Evolutionary conservation across 2,888 invertebrate genomes (phyloP), one percentile per base, ranked within the genome.

Genomic region (Seira ritae): DNA sequence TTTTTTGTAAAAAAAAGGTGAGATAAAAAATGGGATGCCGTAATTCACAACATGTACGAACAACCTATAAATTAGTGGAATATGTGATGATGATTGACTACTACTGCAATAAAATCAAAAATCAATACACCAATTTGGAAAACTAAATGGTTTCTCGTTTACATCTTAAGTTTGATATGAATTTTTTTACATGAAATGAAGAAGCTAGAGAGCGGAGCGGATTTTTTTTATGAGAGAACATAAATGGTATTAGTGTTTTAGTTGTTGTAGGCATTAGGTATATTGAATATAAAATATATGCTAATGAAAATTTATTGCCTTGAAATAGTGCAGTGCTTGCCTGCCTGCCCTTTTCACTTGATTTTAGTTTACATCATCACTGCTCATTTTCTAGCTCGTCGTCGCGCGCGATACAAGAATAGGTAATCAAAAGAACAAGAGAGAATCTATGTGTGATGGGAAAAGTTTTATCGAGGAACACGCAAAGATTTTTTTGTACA

Each of bases 231-330:
- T 4, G 31, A 8, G 31, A 8, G 2, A 31, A 31, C n/a, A n/a
- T n/a, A n/a, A n/a, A n/a, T n/a, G n/a, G n/a, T n/a, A n/a, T n/a
- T n/a, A n/a, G n/a, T n/a, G 31, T 31, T 31, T 31, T 31, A 31
- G 31, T 31, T 31, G 8, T 31, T 31, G 31, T 8, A 31, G 31
- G 31, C 8, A 31, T 4, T 31, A 31, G 31, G 31, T 31, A 31
- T 31, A 8, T 31, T 31, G n/a, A n/a, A n/a, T n/a, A n/a, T n/a
- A n/a, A n/a, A n/a, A 12, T 42, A 42, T 55, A 55, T 55, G 67
- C 73, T 80, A 80, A 80, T 80, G 80, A 73, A 80, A 80, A 80
- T 80, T 80, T 80, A 80, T 80, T 73, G 65, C 74, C 17, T 55
- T 15, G 55, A 17, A 55, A 55, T 55, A 12, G n/a, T n/a, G n/a